phyloP scores from a whole-genome alignment of 2,113 vertebrate genomes.

The Phalacrocorax brasilianus region DNA sequence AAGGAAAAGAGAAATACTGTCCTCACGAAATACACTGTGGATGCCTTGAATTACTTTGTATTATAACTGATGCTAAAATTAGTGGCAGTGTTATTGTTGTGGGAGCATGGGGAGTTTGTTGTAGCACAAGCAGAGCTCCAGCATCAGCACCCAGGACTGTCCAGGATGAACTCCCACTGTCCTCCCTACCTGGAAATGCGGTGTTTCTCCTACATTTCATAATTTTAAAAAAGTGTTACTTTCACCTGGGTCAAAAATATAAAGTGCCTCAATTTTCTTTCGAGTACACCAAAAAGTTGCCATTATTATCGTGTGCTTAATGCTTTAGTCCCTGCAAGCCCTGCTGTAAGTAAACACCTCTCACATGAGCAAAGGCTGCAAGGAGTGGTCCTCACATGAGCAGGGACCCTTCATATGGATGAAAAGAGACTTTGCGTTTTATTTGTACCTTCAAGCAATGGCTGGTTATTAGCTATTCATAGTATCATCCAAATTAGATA shows the following conservation, averaged over 20 bases:
- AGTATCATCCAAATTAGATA: not conserved
- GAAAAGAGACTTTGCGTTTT: not conserved
- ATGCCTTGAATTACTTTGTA: constrained; percentile 33
- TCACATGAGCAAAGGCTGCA: not conserved
- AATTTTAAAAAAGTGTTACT: not conserved
- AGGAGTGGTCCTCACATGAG: not conserved
- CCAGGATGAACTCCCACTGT: not conserved
- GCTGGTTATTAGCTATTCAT: not conserved
- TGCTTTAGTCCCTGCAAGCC: not conserved
- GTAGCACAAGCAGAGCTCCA: not conserved
- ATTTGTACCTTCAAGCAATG: not conserved
- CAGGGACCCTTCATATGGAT: not conserved
- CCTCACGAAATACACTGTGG: constrained; percentile 6
- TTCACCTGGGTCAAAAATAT: not conserved
- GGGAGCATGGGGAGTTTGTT: not conserved
- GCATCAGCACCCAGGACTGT: not conserved
- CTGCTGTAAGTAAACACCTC: not conserved
- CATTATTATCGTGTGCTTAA: not conserved
- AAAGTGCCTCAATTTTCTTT: not conserved
- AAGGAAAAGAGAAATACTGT: constrained; percentile 32
- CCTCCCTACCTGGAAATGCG: not conserved
- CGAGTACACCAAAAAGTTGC: not conserved
- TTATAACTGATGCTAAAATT: constrained; percentile 57
- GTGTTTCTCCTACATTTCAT: not conserved
- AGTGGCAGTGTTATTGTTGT: constrained; percentile 15